Conservation (phyloP, 2,888 invertebrate species). For the Blera fallax region DNA sequence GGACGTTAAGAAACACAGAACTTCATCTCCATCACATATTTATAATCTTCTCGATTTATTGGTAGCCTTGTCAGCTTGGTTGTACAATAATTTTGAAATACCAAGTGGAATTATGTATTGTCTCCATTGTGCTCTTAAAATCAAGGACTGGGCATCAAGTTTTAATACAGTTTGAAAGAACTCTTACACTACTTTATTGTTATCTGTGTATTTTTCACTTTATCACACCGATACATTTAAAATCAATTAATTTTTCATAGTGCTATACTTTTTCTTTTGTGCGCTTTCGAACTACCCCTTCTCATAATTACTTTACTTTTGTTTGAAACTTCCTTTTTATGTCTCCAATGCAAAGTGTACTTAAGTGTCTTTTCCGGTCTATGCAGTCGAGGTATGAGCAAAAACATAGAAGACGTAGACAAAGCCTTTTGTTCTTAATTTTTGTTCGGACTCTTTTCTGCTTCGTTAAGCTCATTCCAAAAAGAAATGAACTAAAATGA, state of each 20-base stretch:
- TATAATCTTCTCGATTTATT: too few species aligned
- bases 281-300: not conserved
- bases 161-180: too few species aligned
- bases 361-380: not conserved
- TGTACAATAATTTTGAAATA: too few species aligned
- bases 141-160: too few species aligned
- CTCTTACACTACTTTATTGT: not conserved
- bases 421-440: slow-evolving; percentile 18
- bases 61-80: too few species aligned
- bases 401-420: not conserved
- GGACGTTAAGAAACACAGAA: too few species aligned
- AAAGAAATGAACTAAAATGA: not conserved
- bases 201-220: not conserved
- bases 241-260: not conserved
- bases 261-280: not conserved
- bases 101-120: too few species aligned
- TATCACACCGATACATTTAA: not conserved
- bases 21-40: too few species aligned
- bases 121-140: too few species aligned
- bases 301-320: not conserved
- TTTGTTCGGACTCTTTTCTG: not conserved
- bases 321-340: not conserved
- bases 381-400: not conserved
- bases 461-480: not conserved
- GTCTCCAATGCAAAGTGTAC: not conserved